Percentiles rank a stretch among this genome's conserved stretches.
Conservation (phyloP, 1,140 invertebrate genomes). For the Aphaenogaster rudis region DNA sequence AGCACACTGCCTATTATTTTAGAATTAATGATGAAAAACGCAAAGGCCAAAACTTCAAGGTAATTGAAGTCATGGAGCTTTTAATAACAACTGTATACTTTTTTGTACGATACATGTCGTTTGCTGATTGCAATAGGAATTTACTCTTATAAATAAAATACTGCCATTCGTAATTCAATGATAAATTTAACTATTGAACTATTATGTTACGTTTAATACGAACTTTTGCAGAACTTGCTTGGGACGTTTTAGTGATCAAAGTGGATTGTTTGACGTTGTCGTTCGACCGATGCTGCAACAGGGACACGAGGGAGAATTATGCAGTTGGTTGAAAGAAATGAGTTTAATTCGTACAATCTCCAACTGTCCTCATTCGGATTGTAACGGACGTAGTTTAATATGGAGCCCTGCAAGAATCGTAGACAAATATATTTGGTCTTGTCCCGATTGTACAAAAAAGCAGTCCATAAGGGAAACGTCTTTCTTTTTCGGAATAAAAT, state of each 20-base stretch:
- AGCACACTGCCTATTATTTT: background rate
- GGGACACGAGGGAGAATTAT: conserved; percentile 87
- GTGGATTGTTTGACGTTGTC: conserved; percentile 85
- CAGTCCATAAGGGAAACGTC: conserved; percentile 86
- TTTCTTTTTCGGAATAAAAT: conserved; percentile 86
- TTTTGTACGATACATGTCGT: conserved; percentile 8
- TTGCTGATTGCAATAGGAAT: background rate
- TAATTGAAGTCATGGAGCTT: conserved; percentile 50
- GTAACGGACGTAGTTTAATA: conserved; percentile 82
- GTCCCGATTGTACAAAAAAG: conserved; percentile 82
- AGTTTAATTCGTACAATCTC: conserved; percentile 83
- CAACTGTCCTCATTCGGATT: conserved; percentile 81
- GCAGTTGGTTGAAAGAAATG: conserved; percentile 86
- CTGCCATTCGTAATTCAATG: background rate
- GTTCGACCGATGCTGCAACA: conserved; percentile 85
- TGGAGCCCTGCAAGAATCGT: conserved; percentile 86
- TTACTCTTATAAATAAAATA: background rate
- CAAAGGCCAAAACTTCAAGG: conserved; percentile 66
- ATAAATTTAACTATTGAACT: background rate
- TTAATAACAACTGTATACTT: conserved; percentile 30
- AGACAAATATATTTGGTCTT: conserved; percentile 87
- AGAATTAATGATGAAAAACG: conserved; percentile 69
- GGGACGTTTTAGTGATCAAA: conserved; percentile 81
- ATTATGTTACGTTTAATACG: background rate
- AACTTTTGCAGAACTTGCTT: conserved; percentile 64